These are phyloP conservation scores for Syrmaticus mikado DNA, from an alignment of 2,113 vertebrate species.

Conservation along the genomic window DNA sequence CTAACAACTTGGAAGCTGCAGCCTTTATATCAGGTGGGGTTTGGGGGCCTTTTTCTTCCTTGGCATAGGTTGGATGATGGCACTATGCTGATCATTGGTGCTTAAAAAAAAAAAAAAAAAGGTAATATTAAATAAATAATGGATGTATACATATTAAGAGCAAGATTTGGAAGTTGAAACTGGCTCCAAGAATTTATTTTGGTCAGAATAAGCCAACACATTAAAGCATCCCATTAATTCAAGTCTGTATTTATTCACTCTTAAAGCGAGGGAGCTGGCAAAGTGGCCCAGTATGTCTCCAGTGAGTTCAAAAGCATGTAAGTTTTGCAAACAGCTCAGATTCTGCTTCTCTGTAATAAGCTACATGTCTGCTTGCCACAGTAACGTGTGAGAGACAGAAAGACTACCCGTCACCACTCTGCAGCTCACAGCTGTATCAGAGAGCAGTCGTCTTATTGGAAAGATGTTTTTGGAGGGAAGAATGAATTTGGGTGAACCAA, in stretches of 20 bases:
- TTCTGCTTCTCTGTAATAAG: not conserved
- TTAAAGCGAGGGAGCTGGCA: conserved; percentile 12
- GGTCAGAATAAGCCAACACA: not conserved
- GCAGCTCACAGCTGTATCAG: not conserved
- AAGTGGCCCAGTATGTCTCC: not conserved
- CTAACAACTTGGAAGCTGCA: not conserved
- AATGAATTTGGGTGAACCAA: not conserved
- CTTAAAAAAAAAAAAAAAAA: not conserved
- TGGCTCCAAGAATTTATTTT: not conserved
- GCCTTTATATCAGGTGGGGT: not conserved
- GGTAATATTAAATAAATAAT: conserved; percentile 40
- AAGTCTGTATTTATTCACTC: conserved; percentile 2
- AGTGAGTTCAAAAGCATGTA: not conserved
- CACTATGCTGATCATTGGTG: not conserved
- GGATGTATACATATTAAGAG: not conserved
- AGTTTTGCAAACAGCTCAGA: not conserved
- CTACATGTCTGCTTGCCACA: not conserved
- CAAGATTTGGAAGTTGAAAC: conserved; percentile 1
- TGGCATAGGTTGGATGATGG: not conserved
- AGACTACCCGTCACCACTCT: not conserved
- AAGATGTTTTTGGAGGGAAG: not conserved
- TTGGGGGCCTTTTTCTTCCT: not conserved
- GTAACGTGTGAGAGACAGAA: not conserved
- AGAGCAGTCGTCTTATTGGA: not conserved
- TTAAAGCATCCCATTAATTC: conserved; percentile 35